Conservation (phyloP, 2,113 vertebrate species). For the Odontophorus gujanensis region DNA sequence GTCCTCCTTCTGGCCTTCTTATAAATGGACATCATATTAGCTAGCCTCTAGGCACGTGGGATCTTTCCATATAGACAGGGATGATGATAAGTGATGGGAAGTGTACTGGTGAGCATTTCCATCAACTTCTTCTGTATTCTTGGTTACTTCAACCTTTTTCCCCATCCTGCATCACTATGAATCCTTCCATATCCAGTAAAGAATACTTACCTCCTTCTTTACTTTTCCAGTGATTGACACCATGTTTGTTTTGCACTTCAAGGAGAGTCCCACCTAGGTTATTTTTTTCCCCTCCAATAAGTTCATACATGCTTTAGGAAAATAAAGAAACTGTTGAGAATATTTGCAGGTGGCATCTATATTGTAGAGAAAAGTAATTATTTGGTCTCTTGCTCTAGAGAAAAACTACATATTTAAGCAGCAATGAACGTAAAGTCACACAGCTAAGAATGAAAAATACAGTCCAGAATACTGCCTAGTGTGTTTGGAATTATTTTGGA, state of each 20-base stretch:
- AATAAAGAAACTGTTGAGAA: neutral
- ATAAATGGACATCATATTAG: neutral
- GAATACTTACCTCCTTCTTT: too few relatives aligned
- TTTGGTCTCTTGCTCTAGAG: neutral
- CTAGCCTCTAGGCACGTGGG: neutral
- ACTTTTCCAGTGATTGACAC: too few relatives aligned
- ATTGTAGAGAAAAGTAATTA: neutral
- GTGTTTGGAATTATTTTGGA: neutral
- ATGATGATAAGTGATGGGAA: neutral
- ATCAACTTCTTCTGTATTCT: neutral
- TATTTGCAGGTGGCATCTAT: neutral
- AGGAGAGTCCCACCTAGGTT: neutral
- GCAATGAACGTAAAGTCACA: neutral
- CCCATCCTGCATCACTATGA: too few relatives aligned
- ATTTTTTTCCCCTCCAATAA: neutral
- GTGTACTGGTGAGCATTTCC: neutral
- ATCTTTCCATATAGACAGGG: neutral
- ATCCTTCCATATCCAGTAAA: too few relatives aligned
- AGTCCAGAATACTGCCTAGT: neutral
- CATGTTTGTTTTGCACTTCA: neutral
- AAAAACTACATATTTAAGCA: neutral
- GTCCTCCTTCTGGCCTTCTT: neutral
- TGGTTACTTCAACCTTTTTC: too few relatives aligned
- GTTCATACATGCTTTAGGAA: neutral
- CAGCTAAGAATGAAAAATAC: neutral